Conservation (phyloP, 2,797 vertebrate genomes). For the Eulemur albifrons region DNA sequence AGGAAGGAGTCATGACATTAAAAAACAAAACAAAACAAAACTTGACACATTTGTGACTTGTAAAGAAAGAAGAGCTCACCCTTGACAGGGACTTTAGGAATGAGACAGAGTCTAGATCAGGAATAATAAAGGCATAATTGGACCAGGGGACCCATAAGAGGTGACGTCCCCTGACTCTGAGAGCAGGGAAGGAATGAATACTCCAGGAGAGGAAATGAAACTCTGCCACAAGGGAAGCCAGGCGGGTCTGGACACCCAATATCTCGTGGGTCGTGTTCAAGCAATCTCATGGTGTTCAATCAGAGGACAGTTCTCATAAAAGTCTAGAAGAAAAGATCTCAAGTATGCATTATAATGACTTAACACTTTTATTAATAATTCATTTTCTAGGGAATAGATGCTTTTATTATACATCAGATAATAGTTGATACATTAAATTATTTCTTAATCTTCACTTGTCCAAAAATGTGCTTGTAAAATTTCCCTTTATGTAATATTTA, state of each 20-base stretch:
- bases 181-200: neutral
- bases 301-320: neutral
- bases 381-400: neutral
- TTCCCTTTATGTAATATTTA: neutral
- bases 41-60: neutral
- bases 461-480: neutral
- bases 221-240: no score
- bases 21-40: neutral
- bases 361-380: neutral
- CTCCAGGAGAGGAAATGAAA: neutral
- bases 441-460: neutral
- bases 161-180: neutral
- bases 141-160: neutral
- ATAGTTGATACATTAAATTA: neutral
- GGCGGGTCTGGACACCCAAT: neutral
- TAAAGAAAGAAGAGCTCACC: neutral
- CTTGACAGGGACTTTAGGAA: neutral
- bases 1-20: neutral
- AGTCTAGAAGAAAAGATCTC: neutral
- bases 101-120: neutral
- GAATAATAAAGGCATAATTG: neutral
- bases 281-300: neutral
- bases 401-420: neutral
- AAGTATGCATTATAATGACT: neutral
- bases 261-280: fast-evolving